A percentile compares a stretch with the other conserved stretches of the same genome.
Conservation (phyloP, 2,888 invertebrate genomes). For the Meteorus cinctellus region DNA sequence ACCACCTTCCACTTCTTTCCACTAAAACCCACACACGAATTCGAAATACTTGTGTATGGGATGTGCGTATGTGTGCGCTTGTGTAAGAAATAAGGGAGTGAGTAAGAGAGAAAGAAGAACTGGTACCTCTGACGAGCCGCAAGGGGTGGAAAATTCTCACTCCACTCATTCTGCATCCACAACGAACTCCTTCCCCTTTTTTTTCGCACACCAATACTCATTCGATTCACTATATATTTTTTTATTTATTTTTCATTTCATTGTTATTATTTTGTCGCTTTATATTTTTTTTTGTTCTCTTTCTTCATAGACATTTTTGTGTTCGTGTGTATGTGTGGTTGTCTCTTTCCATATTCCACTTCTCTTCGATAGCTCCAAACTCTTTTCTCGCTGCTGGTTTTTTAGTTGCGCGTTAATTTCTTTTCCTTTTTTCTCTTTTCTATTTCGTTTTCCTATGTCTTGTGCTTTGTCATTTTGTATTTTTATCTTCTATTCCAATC, state of each 20-base stretch:
- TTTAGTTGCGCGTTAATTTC: slow-evolving; percentile 36
- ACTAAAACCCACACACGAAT: not conserved
- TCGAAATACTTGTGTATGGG: not conserved
- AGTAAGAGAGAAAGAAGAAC: not conserved
- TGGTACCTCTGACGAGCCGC: slow-evolving; percentile 35
- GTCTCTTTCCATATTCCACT: slow-evolving; percentile 2
- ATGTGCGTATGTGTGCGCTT: not conserved
- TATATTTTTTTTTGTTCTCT: not conserved
- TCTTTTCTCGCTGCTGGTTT: not conserved
- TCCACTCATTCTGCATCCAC: slow-evolving; percentile 17
- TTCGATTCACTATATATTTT: not conserved
- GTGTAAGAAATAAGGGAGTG: not conserved
- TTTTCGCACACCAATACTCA: slow-evolving; percentile 7
- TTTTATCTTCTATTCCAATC: slow-evolving; percentile 3
- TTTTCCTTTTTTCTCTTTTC: slow-evolving; percentile 25
- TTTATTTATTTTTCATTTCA: not conserved
- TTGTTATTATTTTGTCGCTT: not conserved
- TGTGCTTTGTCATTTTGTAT: slow-evolving; percentile 40
- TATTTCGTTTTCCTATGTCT: slow-evolving; percentile 27
- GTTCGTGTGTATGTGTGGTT: not conserved
- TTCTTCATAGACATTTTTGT: not conserved
- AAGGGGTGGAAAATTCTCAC: slow-evolving; percentile 39
- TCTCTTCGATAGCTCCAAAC: slow-evolving; percentile 20
- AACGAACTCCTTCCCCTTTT: slow-evolving; percentile 19
- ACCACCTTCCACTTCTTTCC: not conserved